Evolutionary conservation across 1,140 invertebrate genomes (phyloP), one percentile per base, ranked within the genome.

Genomic region (Trichogramma pretiosum): DNA sequence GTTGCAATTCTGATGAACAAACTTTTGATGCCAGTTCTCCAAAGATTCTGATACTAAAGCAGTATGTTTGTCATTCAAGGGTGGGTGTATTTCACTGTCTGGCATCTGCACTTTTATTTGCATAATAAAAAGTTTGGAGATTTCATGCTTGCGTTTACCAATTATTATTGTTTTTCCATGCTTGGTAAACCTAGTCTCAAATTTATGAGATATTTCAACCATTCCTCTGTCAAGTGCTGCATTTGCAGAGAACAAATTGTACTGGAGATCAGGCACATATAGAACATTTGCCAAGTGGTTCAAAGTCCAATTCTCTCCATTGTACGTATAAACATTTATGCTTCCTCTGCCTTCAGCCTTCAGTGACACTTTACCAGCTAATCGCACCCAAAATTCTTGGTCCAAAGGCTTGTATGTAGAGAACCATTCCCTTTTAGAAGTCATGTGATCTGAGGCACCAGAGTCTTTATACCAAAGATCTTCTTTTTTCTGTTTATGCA

Each of bases 221-320:
- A 46, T 46, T 23, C 23, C 10, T 19, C 34, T 47, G 5, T 5
- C 24, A 11, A 28, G 33, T 1, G 50, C 61, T 24, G 56, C 16
- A 19, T 59, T 63, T 9, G 64, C 52, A 18, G 70, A 72, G 38
- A 73, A 69, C 22, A 73, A 46, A 51, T 73, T 73, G 19, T 32
- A 63, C 45, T 64, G 57, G 18, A 73, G 37, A 32, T 70, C 56
- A 0, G 70, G 66, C n/a, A 69, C 61, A 56, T 47, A 68, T 36
- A 70, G 44, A 7, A 71, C 67, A 44, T 72, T 56, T 0, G 61
- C 41, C 14, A 69, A 49, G 58, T 55, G 46, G 48, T 55, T 55
- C 30, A 33, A 5, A 16, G 30, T 17, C 58, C 55, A 64, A 3
- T 34, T 21, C 0, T 42, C 23, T 21, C 57, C 57, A 40, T 62